phyloP scores from a whole-genome alignment of 2,888 invertebrate genomes.

The Timema cristinae region DNA sequence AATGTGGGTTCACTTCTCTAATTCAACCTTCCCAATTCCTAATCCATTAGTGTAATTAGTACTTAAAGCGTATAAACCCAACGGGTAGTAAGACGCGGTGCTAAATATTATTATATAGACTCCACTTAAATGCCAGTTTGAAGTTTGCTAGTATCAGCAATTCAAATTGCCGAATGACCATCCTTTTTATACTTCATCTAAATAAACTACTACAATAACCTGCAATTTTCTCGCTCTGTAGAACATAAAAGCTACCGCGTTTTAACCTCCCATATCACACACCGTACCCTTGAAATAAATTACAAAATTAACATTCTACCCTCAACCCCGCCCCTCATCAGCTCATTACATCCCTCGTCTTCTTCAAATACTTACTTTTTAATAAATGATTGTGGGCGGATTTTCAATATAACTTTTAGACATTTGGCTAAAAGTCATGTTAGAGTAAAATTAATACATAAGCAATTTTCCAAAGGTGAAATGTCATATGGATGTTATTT shows the following conservation, averaged over 20 bases:
- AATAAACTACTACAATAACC: conserved; percentile 2
- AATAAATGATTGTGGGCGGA: conserved; percentile 11
- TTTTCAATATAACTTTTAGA: neutral
- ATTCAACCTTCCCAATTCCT: too few relatives aligned
- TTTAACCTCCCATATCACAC: too few relatives aligned
- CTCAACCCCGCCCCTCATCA: neutral
- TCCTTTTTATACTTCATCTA: neutral
- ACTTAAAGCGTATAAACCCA: too few relatives aligned
- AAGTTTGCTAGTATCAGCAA: too few relatives aligned
- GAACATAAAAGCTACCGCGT: too few relatives aligned
- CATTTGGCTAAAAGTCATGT: too few relatives aligned
- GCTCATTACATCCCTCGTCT: neutral
- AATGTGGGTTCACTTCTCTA: too few relatives aligned
- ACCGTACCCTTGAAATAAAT: neutral
- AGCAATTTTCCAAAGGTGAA: neutral
- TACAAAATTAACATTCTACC: conserved; percentile 14
- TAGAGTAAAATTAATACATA: conserved; percentile 8
- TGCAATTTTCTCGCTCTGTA: neutral
- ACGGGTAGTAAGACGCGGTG: too few relatives aligned
- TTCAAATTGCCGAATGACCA: too few relatives aligned
- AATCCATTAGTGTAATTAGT: too few relatives aligned
- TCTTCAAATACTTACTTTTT: neutral
- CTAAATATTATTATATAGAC: too few relatives aligned
- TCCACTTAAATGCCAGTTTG: too few relatives aligned
- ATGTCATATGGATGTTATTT: conserved; percentile 12